Evolutionary conservation across 1,140 invertebrate species (phyloP).

Genomic region (Orussus abietinus): DNA sequence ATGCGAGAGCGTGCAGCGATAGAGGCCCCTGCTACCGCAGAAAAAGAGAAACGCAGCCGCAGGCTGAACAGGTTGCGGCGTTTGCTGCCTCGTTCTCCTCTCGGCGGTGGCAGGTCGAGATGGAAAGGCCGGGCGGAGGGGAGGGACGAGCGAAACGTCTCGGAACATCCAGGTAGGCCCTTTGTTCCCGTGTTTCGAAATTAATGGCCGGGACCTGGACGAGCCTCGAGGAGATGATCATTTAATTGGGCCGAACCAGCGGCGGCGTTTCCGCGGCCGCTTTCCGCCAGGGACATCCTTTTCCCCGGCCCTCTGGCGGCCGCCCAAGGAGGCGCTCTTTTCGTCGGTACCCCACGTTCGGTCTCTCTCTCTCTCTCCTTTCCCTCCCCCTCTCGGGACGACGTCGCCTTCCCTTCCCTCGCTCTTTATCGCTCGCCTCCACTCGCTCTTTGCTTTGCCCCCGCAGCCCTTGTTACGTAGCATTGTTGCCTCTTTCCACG

Average conservation of each 20-base stretch:
- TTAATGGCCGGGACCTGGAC: constrained; percentile 37
- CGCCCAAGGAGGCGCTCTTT: too few species aligned
- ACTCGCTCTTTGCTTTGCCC: constrained; percentile 18
- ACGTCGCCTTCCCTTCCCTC: constrained; percentile 17
- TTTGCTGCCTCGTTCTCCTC: constrained; percentile 19
- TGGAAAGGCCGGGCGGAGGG: too few species aligned
- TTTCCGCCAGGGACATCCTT: too few species aligned
- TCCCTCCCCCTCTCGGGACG: neutral
- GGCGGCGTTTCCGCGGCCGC: neutral
- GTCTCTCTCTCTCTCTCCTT: neutral
- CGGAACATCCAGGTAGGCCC: constrained; percentile 35
- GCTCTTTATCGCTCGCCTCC: constrained; percentile 16
- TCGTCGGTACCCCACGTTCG: neutral
- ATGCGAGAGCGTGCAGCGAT: constrained; percentile 24
- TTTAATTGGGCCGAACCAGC: constrained; percentile 38
- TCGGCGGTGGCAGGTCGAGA: constrained; percentile 18
- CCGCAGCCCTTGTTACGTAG: too few species aligned
- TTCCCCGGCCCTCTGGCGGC: too few species aligned
- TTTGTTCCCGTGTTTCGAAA: constrained; percentile 49
- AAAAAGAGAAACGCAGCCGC: constrained; percentile 42
- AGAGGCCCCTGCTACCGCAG: constrained; percentile 39
- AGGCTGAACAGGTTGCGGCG: constrained; percentile 41
- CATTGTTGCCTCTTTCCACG: too few species aligned
- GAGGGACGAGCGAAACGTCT: too few species aligned
- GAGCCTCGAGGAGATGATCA: constrained; percentile 31